phyloP scores from a whole-genome alignment of 2,888 invertebrate species.

The Dynastes maya region DNA sequence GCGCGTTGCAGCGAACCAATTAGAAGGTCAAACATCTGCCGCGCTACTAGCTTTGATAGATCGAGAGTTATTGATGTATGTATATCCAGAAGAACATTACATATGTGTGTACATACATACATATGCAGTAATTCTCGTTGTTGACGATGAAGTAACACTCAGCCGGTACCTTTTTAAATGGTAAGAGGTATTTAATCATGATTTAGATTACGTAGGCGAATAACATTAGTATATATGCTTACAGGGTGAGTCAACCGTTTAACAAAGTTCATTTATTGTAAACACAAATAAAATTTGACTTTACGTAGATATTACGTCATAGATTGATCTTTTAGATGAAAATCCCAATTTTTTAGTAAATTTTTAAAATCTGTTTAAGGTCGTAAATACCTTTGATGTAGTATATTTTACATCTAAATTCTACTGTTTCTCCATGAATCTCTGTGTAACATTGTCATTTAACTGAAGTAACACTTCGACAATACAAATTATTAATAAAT shows the following conservation, averaged over 20 bases:
- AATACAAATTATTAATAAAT: too few relatives aligned
- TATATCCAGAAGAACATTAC: not conserved
- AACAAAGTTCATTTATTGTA: not conserved
- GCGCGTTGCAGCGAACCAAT: constrained; percentile 3
- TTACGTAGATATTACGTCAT: too few relatives aligned
- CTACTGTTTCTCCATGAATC: too few relatives aligned
- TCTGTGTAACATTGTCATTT: too few relatives aligned
- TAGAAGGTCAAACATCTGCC: constrained; percentile 35
- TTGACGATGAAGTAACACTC: constrained; percentile 18
- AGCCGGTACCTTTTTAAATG: constrained; percentile 8
- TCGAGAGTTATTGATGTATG: not conserved
- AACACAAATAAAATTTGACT: not conserved
- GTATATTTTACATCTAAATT: too few relatives aligned
- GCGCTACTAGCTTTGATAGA: constrained; percentile 2
- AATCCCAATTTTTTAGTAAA: too few relatives aligned
- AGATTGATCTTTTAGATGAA: too few relatives aligned
- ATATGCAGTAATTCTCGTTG: constrained; percentile 22
- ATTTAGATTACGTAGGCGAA: constrained; percentile 2
- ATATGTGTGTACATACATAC: too few relatives aligned
- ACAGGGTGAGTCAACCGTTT: too few relatives aligned
- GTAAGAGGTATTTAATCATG: constrained; percentile 17
- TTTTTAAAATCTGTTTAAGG: too few relatives aligned
- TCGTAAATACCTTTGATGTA: not conserved
- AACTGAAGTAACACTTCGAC: too few relatives aligned
- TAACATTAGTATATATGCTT: not conserved